Evolutionary conservation across 2,113 vertebrate species (phyloP), one percentile per base, ranked within the genome.

Genomic region (Pteruthius melanotis): DNA sequence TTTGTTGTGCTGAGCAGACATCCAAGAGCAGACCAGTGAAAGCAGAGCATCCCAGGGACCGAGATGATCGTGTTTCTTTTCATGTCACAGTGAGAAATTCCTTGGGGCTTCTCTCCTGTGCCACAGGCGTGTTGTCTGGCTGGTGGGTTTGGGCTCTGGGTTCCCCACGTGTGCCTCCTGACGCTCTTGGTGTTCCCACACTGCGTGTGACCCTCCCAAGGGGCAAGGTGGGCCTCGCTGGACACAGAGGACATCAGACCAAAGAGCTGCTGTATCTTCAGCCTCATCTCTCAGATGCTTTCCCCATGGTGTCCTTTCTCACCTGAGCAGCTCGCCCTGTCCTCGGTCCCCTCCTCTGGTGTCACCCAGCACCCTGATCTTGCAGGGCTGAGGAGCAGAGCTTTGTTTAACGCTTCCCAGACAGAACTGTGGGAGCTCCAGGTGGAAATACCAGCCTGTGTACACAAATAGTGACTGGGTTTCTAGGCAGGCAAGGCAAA

Each of bases 161-260:
- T 3, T 75, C 66, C 20, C 2, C 3, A 1, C 1, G 4, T 50
- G 26, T 50, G 26, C 35, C 37, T 61, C 37, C 31, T 19, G 40
- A 0, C 0, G 0, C 2, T 2, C 1, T 0, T 19, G 44, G 7
- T 33, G 47, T 35, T 40, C 59, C 31, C 2, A 2, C 40, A 30
- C 31, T 1, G 7, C 0, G 7, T 64, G 54, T 54, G n/a, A 9
- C 69, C 50, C 21, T 63, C 65, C 45, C 0, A 5, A 26, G 63
- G 35, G 44, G 15, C 14, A 7, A 28, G 21, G 14, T 27, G 60
- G 26, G 40, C 49, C 8, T 2, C 11, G 7, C 72, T 50, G 74
- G n/a, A 22, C 54, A 27, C 47, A 47, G 30, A 35, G 75, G 24
- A 17, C 31, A 1, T 44, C 13, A n/a, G 35, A n/a, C 31, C 54